Evolutionary conservation across 2,888 invertebrate species (phyloP).

Genomic region (Dioctria rufipes): DNA sequence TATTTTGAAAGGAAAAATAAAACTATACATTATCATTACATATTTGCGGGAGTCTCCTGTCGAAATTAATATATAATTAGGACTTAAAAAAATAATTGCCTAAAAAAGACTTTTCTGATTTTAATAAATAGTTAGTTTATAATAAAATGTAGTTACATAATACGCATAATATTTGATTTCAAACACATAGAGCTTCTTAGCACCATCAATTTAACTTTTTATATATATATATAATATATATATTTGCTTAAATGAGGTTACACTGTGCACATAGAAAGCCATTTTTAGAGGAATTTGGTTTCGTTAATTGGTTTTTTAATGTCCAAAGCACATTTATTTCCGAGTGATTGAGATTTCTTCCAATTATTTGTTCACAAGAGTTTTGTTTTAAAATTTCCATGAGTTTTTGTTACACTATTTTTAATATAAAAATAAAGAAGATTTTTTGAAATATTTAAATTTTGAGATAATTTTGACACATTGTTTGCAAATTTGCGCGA

Average conservation of each 20-base stretch:
- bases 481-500: constrained; percentile 35
- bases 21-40: constrained; percentile 9
- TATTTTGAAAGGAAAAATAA: not conserved
- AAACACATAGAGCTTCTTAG: constrained; percentile 31
- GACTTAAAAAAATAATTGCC: constrained; percentile 1
- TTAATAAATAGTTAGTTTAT: not conserved
- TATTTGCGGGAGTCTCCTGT: constrained; percentile 27
- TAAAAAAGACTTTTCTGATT: not conserved
- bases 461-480: constrained; percentile 43
- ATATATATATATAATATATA: not conserved
- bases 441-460: constrained; percentile 24
- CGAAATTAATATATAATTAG: constrained; percentile 14
- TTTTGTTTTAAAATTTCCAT: constrained; percentile 53
- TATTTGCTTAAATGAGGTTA: constrained; percentile 55
- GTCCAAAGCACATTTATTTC: constrained; percentile 56
- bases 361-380: constrained; percentile 54
- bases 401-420: constrained; percentile 54
- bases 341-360: constrained; percentile 56
- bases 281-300: constrained; percentile 54
- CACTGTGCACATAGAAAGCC: constrained; percentile 53
- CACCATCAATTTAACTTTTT: constrained; percentile 36
- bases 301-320: constrained; percentile 51
- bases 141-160: not conserved
- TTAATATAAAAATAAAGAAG: constrained; percentile 27
- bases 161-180: constrained; percentile 9